phyloP scores from a whole-genome alignment of 1,140 invertebrate genomes.

The Whitmania pigra region DNA sequence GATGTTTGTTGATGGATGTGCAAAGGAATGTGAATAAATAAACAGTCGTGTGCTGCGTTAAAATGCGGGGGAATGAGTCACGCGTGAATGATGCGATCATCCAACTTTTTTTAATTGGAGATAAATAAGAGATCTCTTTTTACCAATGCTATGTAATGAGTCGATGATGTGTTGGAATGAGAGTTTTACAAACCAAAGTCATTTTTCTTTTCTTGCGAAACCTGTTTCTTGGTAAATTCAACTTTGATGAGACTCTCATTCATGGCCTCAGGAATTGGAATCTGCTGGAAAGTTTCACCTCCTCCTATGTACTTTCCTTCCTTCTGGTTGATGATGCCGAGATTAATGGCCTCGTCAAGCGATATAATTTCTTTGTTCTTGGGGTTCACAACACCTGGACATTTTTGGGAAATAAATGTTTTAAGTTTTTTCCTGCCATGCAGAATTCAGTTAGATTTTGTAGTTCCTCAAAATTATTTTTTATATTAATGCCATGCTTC shows the following conservation, averaged over 20 bases:
- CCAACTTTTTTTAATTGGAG: no score
- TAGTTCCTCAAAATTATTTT: no score
- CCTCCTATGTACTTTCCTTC: constrained; percentile 20
- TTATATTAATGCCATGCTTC: no score
- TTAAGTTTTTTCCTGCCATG: background rate
- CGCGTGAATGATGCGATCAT: no score
- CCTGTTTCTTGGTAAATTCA: constrained; percentile 5
- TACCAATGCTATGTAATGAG: no score
- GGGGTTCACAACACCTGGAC: constrained; percentile 22
- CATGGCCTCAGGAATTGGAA: constrained; percentile 23
- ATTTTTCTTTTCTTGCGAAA: constrained; percentile 22
- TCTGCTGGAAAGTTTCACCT: background rate
- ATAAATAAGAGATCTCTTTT: no score
- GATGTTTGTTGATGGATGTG: no score
- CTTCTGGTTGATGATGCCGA: constrained; percentile 22
- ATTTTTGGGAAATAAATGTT: background rate
- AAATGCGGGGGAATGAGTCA: no score
- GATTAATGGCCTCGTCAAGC: constrained; percentile 16
- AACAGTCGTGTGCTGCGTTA: no score
- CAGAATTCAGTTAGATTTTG: background rate
- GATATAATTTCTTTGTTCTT: constrained; percentile 20
- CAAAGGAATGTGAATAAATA: no score
- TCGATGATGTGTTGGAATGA: no score
- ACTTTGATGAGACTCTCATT: constrained; percentile 19
- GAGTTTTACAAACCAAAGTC: constrained; percentile 16